Conservation (phyloP, 1,140 invertebrate species). For the Anastatus disparis region DNA sequence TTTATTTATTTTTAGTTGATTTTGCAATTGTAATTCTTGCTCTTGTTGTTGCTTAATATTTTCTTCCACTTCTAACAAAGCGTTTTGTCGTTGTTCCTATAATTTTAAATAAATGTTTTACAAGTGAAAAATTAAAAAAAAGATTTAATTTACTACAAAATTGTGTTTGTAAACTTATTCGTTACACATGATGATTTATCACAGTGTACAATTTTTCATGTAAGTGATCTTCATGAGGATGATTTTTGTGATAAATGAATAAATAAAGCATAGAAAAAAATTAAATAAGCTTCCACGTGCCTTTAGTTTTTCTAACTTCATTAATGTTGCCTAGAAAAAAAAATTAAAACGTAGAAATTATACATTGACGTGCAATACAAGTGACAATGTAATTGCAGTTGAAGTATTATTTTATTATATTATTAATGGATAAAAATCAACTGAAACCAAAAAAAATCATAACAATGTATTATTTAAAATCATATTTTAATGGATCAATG, state of each 20-base stretch:
- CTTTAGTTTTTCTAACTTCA: slow-evolving; percentile 72
- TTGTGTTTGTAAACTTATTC: slow-evolving; percentile 13
- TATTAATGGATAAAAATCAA: too few relatives aligned
- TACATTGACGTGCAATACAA: background rate
- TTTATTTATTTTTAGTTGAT: slow-evolving; percentile 65
- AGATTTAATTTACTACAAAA: background rate
- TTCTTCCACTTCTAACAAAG: slow-evolving; percentile 69
- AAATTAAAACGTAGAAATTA: slow-evolving; percentile 54
- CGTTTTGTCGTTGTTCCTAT: slow-evolving; percentile 66
- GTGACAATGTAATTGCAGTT: background rate
- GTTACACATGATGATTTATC: slow-evolving; percentile 9
- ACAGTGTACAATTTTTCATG: slow-evolving; percentile 6
- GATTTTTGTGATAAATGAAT: slow-evolving; percentile 16
- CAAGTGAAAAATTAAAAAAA: background rate
- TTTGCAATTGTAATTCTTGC: slow-evolving; percentile 68
- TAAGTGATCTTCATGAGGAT: slow-evolving; percentile 32
- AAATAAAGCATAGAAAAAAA: slow-evolving; percentile 40
- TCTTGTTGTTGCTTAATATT: slow-evolving; percentile 67
- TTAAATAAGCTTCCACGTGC: slow-evolving; percentile 67
- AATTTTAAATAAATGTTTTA: slow-evolving; percentile 43
- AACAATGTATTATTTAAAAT: background rate
- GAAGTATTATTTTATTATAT: background rate
- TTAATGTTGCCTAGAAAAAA: slow-evolving; percentile 71
- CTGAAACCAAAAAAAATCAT: too few relatives aligned
- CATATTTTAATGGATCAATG: slow-evolving; percentile 3